Percentiles rank a stretch among this genome's conserved stretches.
Conservation (phyloP, 2,888 invertebrate species). For the Sepioteuthis lessoniana region DNA sequence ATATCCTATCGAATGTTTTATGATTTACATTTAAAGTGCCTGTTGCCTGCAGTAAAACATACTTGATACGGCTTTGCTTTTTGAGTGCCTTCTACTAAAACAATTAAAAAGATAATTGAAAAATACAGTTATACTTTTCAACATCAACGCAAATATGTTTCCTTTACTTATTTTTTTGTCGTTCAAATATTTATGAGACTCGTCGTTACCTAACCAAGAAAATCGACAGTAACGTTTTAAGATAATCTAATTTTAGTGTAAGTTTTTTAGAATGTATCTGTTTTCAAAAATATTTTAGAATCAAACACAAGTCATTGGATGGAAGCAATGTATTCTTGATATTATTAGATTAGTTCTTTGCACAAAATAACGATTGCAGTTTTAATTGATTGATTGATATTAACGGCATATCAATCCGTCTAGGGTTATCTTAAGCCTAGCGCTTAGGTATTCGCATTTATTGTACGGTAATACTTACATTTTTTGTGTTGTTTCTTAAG, state of each 20-base stretch:
- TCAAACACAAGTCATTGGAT: not conserved
- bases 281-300: no score
- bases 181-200: not conserved
- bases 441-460: no score
- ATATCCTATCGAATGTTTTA: not conserved
- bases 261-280: no score
- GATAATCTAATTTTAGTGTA: not conserved
- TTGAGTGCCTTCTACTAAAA: not conserved
- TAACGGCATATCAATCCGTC: no score
- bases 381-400: no score
- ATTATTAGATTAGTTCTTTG: no score
- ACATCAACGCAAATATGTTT: not conserved
- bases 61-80: not conserved
- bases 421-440: no score
- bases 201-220: not conserved
- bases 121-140: not conserved
- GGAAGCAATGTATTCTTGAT: no score
- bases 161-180: not conserved
- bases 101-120: not conserved
- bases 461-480: no score
- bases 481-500: no score
- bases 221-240: not conserved
- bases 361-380: no score
- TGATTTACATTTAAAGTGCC: not conserved
- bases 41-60: not conserved